Evolutionary conservation across 2,797 vertebrate genomes (phyloP).

Genomic region (Hydrocynus forskahlii): DNA sequence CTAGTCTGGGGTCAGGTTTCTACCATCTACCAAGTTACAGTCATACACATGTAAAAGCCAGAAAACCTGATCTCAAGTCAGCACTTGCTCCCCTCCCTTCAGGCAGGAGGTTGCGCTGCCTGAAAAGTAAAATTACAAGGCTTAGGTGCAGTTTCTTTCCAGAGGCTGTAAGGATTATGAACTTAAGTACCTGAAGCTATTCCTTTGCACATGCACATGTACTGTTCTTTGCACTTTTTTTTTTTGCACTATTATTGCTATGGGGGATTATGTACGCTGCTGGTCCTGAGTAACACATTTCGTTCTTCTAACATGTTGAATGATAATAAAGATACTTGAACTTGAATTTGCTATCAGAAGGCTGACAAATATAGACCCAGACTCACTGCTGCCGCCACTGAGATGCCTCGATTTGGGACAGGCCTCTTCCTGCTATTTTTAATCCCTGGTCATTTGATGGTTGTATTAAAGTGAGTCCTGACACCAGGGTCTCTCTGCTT

Average conservation of each 20-base stretch:
- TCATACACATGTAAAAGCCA: constrained; percentile 18
- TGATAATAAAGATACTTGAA: too few species aligned
- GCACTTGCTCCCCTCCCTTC: background rate
- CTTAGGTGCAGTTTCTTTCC: too few species aligned
- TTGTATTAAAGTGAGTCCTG: constrained; percentile 6
- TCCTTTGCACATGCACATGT: too few species aligned
- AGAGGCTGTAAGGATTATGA: too few species aligned
- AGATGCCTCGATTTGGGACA: constrained; percentile 14
- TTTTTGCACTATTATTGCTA: too few species aligned
- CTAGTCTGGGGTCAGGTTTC: constrained; percentile 8
- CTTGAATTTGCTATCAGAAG: background rate
- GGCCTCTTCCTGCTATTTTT: constrained; percentile 41
- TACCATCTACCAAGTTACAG: background rate
- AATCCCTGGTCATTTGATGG: constrained; percentile 18
- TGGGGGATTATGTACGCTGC: too few species aligned
- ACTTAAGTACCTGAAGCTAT: too few species aligned
- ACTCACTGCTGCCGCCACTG: constrained; percentile 15
- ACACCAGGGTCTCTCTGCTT: background rate
- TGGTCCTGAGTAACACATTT: too few species aligned
- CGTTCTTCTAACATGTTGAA: too few species aligned
- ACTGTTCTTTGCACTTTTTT: too few species aligned
- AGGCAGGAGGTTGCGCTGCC: too few species aligned
- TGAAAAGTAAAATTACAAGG: too few species aligned
- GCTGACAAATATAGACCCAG: constrained; percentile 40
- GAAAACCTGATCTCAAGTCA: constrained; percentile 18